Evolutionary conservation across 2,797 vertebrate species (phyloP), one percentile per base, ranked within the genome.

Genomic region (Meda fulgida): DNA sequence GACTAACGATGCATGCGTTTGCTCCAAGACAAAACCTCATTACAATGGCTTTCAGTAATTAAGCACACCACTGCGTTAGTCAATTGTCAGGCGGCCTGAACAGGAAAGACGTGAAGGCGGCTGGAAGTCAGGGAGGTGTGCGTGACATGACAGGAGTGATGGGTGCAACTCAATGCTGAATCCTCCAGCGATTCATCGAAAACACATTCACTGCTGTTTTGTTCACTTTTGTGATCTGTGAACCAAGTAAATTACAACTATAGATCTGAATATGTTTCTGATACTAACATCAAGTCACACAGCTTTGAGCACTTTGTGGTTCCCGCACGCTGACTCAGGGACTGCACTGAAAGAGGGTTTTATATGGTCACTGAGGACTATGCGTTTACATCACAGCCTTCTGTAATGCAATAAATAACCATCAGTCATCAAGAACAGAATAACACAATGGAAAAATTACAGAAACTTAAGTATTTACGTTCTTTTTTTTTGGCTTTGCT

Each of bases 1-100:
- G 89, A 89, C 92, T 95, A 94, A 94, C 92, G 92, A 93, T 84
- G 89, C 78, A 73, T 85, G 80, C 65, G 69, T 55, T 84, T 77
- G 84, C 87, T 81, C 55, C 34, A 69, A 86, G 81, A 89, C 86
- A 87, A 87, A 85, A 69, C 66, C 91, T 92, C 85, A 78, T 92
- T 93, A 92, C 89, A 87, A 87, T 26, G 88, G 72, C 88, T 90
- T 85, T 87, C 78, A 38, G 77, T 89, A 88, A 89, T 90, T 86
- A 85, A 89, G 85, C 86, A 80, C 86, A 81, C 40, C 72, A 81
- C 87, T 55, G 75, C 72, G 40, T 77, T 86, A 82, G 86, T 70
- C 81, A 81, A 80, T 84, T 79, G 71, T 84, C 84, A 85, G 71
- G 11, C 67, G 26, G 63, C 70, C 75, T 51, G 72, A 83, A 79